phyloP scores from a whole-genome alignment of 92 coral and sea anemone species.

The Epizoanthus rinbou region DNA sequence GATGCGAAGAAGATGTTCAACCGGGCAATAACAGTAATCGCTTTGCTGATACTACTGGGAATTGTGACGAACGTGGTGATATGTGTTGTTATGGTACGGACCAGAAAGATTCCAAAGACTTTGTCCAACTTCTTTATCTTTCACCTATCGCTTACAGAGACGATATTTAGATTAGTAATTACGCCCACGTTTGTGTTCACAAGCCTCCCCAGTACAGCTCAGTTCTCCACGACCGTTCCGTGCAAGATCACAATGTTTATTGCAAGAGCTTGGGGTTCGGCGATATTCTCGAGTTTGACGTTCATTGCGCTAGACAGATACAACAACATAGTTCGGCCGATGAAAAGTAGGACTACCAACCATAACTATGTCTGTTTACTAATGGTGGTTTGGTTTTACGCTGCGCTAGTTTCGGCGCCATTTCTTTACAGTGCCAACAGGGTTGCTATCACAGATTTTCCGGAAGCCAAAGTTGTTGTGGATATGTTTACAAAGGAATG shows the following conservation, averaged over 20 bases:
- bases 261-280: slow-evolving; percentile 38
- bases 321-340: slow-evolving; percentile 48
- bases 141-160: slow-evolving; percentile 35
- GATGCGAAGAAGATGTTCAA: neutral
- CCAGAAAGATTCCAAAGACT: slow-evolving; percentile 43
- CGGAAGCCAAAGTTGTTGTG: slow-evolving; percentile 38
- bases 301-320: slow-evolving; percentile 52
- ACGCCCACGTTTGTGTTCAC: slow-evolving; percentile 14
- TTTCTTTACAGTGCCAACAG: slow-evolving; percentile 30
- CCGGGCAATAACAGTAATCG: too few species aligned
- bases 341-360: slow-evolving; percentile 36
- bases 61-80: slow-evolving; percentile 37
- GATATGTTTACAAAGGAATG: neutral
- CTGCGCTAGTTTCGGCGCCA: slow-evolving; percentile 41
- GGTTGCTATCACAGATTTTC: slow-evolving; percentile 41
- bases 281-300: slow-evolving; percentile 48
- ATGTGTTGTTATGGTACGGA: slow-evolving; percentile 37
- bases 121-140: slow-evolving; percentile 45
- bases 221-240: neutral
- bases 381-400: slow-evolving; percentile 55
- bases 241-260: slow-evolving; percentile 39
- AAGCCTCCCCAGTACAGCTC: neutral
- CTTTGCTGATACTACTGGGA: neutral
- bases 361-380: slow-evolving; percentile 20
- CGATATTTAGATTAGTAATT: slow-evolving; percentile 29